A percentile compares a stretch with the other conserved stretches of the same genome.
phyloP scores from a whole-genome alignment of 1,140 invertebrate genomes.

The Brachionus plicatilis region DNA sequence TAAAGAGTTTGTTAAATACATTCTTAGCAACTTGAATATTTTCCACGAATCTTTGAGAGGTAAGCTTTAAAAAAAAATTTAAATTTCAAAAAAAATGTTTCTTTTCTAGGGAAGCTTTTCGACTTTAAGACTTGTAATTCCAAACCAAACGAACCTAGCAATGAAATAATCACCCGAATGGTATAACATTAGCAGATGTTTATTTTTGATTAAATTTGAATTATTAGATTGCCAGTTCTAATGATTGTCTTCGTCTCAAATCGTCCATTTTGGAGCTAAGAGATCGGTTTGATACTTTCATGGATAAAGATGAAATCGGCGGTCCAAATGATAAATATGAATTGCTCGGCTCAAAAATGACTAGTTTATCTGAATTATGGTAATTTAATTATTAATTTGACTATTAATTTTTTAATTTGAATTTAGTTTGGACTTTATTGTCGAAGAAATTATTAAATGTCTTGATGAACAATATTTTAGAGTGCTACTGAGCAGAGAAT shows the following conservation, averaged over 20 bases:
- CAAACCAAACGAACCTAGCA: neutral
- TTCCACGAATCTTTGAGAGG: constrained; percentile 4
- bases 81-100: neutral
- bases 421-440: constrained; percentile 12
- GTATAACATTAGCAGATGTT: neutral
- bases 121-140: constrained; percentile 22
- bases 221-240: neutral
- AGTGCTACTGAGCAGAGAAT: constrained; percentile 12
- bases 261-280: neutral
- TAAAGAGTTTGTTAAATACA: neutral
- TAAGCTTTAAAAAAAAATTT: neutral
- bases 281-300: constrained; percentile 14
- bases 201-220: neutral
- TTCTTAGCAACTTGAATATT: neutral
- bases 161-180: neutral
- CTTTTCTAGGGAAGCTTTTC: neutral
- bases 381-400: neutral
- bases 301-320: constrained; percentile 24
- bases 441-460: constrained; percentile 28
- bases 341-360: neutral
- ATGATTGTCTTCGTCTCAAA: constrained; percentile 26
- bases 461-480: constrained; percentile 38
- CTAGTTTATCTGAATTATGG: constrained; percentile 11
- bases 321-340: constrained; percentile 33
- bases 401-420: neutral